Percentiles rank a stretch among this genome's conserved stretches.
These are phyloP conservation scores for Apodemia duryi DNA, from an alignment of 2,888 invertebrate species.

Conservation along the genomic window DNA sequence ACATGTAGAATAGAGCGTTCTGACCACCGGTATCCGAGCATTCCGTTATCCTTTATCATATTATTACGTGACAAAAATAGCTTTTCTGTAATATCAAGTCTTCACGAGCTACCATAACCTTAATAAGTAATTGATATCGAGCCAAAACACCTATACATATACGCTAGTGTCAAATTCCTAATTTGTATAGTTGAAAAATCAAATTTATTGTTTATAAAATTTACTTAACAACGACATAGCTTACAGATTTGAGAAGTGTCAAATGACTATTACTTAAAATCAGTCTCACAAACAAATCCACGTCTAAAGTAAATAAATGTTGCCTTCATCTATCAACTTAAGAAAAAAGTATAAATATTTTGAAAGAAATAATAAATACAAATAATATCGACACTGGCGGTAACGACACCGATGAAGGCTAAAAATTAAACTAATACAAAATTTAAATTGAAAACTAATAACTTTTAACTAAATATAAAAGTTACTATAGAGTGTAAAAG, in stretches of 20 bases:
- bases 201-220: constrained; percentile 1
- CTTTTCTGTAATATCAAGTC: constrained; percentile 58
- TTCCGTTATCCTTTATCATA: constrained; percentile 45
- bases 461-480: constrained; percentile 57
- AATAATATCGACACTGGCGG: constrained; percentile 1
- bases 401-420: background rate
- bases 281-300: constrained; percentile 68
- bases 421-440: background rate
- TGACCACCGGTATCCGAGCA: constrained; percentile 69
- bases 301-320: constrained; percentile 19
- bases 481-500: background rate
- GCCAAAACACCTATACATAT: constrained; percentile 51
- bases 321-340: constrained; percentile 3
- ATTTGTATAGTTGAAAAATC: background rate
- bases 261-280: constrained; percentile 69
- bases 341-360: background rate
- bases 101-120: constrained; percentile 51
- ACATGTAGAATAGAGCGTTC: constrained; percentile 36
- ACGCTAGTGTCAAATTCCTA: constrained; percentile 19
- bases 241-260: constrained; percentile 22
- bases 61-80: constrained; percentile 73
- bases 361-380: background rate
- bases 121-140: constrained; percentile 44
- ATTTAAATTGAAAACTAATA: constrained; percentile 42
- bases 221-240: constrained; percentile 4